Conservation (phyloP, 1,140 invertebrate genomes). For the Ylistrum balloti region DNA sequence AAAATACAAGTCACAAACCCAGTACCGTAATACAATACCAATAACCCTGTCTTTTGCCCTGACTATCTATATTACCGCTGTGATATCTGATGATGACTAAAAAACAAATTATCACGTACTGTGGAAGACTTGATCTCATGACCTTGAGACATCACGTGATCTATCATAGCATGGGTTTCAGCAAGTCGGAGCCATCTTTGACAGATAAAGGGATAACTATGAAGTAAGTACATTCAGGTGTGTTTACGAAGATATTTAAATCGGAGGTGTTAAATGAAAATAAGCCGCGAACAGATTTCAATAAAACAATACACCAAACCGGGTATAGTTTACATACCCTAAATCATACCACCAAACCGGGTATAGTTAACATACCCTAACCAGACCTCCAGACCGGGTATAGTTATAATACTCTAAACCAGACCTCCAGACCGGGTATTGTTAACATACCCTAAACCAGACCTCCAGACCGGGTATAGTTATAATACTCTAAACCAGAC, state of each 20-base stretch:
- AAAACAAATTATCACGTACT: neutral
- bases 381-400: no score
- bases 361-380: no score
- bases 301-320: no score
- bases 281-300: no score
- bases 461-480: no score
- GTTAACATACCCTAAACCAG: no score
- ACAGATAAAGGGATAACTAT: neutral
- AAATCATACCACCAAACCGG: no score
- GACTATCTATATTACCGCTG: conserved; percentile 9
- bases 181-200: neutral
- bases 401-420: no score
- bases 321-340: no score
- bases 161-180: conserved; percentile 21
- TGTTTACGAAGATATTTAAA: neutral
- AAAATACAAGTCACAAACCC: conserved; percentile 2
- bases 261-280: no score
- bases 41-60: neutral
- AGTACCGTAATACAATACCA: neutral
- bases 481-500: no score
- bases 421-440: no score
- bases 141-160: neutral
- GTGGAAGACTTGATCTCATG: neutral
- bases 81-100: conserved; percentile 33
- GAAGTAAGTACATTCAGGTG: neutral